Evolutionary conservation across 2,888 invertebrate species (phyloP).

Genomic region (Tachystola acroxantha): DNA sequence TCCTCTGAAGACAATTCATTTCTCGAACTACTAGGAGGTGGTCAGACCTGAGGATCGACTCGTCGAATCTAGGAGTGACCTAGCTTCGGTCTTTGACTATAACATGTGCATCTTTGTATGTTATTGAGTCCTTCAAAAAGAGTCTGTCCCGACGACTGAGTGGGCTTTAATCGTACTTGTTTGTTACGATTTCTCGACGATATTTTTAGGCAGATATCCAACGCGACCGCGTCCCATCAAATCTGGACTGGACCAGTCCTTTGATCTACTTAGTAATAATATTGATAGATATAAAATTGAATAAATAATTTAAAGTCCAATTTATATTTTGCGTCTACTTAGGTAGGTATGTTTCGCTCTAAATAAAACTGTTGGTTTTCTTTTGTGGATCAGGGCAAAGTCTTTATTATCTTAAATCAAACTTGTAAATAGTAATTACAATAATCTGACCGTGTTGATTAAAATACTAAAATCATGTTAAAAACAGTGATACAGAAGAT

Average conservation of each 20-base stretch:
- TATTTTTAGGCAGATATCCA: slow-evolving; percentile 17
- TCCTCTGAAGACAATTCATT: too few relatives aligned
- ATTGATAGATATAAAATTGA: slow-evolving; percentile 52
- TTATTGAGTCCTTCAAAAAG: too few relatives aligned
- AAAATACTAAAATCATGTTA: too few relatives aligned
- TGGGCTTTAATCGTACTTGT: slow-evolving; percentile 8
- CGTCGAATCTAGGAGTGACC: too few relatives aligned
- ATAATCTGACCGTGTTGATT: too few relatives aligned
- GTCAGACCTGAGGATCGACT: too few relatives aligned
- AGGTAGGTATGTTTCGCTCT: slow-evolving; percentile 27
- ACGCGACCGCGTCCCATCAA: slow-evolving; percentile 11
- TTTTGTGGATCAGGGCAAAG: slow-evolving; percentile 23
- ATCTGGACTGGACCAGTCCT: slow-evolving; percentile 21
- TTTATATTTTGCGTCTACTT: slow-evolving; percentile 29
- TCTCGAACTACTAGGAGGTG: too few relatives aligned
- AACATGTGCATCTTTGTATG: too few relatives aligned
- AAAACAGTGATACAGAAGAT: too few relatives aligned
- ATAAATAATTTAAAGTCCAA: slow-evolving; percentile 29
- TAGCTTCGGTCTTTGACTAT: too few relatives aligned
- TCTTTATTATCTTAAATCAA: slow-evolving; percentile 21
- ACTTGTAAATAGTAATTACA: too few relatives aligned
- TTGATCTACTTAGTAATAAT: slow-evolving; percentile 57
- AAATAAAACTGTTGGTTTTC: slow-evolving; percentile 48
- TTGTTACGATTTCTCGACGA: slow-evolving; percentile 20
- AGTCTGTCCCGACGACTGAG: neutral